Base-by-base conservation (phyloP, 1,140 invertebrate genomes). In the Heliconius himera region DNA sequence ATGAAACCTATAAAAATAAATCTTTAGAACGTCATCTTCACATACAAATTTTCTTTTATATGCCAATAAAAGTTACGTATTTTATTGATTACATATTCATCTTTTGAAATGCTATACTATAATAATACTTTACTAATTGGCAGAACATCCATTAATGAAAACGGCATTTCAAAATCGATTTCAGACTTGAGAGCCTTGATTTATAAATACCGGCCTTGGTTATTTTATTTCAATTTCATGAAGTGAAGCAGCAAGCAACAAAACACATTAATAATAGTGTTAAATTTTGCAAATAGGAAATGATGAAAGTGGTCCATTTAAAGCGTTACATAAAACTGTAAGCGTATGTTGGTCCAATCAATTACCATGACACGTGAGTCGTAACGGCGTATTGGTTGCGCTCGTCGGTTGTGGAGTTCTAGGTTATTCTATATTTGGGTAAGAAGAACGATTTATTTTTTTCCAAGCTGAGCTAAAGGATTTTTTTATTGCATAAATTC, bases 231-330 rank as follows among this genome's bases (percentile, higher is more conserved):
- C 49, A 51, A 20, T 51, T 51, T 20, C 49, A 20, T 2, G 8
- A 51, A 51, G 49, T 18, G 20, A 51, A 20, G 6, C 6, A 6
- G 6, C 18, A 51, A 51, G 18, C 70, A 71, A 77, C 70, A 77
- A 54, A 77, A 22, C 76, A 22, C 70, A 29, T 26, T 29, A 66
- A 71, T 77, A 77, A 77, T 77, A 71, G 70, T 71, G 76, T 29
- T 71, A 46, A 70, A 76, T 82, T 77, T 82, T 73, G 78, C 76
- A 80, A 82, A 80, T 66, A 82, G 78, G 78, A 82, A 80, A 78
- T 82, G 77, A 78, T 73, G 73, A 82, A 82, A 82, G 56, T 72
- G 74, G n/a, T 80, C 66, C 78, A 76, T 76, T 70, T 75, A 72
- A 72, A 74, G 51, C 33, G 60, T 66, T 73, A 76, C 22, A 76